Base-by-base conservation (phyloP, 2,888 invertebrate species). In the Dasypogon diadema region DNA sequence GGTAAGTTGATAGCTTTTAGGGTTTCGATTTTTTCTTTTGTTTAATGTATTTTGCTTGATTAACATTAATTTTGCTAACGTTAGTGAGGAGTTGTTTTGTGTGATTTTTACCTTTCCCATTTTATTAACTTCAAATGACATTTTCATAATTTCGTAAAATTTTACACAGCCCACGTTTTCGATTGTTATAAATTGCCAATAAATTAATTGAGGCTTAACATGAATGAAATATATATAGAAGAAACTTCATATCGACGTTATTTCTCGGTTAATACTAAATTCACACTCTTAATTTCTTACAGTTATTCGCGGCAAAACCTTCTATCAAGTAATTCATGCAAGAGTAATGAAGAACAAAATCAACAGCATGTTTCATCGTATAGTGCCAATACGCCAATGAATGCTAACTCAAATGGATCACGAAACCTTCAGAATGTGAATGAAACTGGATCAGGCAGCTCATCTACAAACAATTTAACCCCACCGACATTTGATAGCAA, bases 261-360 rank as follows among this genome's bases (percentile, higher is more conserved):
- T n/a, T n/a, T n/a, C n/a, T n/a, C n/a, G n/a, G n/a, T n/a, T n/a
- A n/a, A n/a, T n/a, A n/a, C n/a, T n/a, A n/a, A n/a, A n/a, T n/a
- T n/a, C n/a, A n/a, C n/a, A n/a, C n/a, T n/a, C n/a, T n/a, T n/a
- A n/a, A n/a, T n/a, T 55, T 21, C 37, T 34, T 22, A 88, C 89
- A 75, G 95, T 84, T 95, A 96, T 85, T 95, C 96, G 42, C 91
- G 95, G 72, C 96, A 96, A 87, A 96, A 96, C 86, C 89, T 95
- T 76, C 89, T 96, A 56, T 94, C 93, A 48, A 91, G 91, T 74
- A 89, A 89, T 82, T 83, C 83, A 1, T 83, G 83, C 79, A 94
- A 94, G 86, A 92, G 91, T 81, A 92, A 92, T 82, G 92, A 92
- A 80, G 91, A 90, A 81, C 86, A 91, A 76, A 88, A 89, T 5